Evolutionary conservation across 2,797 vertebrate species (phyloP).

Genomic region (Numenius phaeopus): DNA sequence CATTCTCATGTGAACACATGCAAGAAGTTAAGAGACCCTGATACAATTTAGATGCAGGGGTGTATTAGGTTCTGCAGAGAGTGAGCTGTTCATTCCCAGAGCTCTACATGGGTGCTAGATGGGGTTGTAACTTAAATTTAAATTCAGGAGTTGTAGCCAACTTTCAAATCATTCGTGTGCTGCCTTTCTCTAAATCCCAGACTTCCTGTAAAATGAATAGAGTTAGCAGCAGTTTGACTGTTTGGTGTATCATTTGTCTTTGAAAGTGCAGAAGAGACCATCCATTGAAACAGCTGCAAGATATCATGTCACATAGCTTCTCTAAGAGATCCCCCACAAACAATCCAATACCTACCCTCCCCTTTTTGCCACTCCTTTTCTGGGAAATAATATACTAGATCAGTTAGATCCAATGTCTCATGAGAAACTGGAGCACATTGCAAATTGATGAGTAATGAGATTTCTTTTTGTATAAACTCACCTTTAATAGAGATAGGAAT

Average conservation of each 20-base stretch:
- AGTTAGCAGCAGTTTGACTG: background rate
- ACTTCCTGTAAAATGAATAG: background rate
- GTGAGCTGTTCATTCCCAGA: background rate
- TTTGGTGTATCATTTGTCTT: background rate
- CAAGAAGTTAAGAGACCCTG: background rate
- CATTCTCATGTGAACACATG: background rate
- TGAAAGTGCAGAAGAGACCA: background rate
- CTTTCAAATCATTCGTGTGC: background rate
- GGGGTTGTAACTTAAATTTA: background rate
- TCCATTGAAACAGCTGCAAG: constrained; percentile 57
- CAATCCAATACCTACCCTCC: background rate
- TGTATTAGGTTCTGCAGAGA: background rate
- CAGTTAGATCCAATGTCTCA: background rate
- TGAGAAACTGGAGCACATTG: background rate
- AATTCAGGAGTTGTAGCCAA: background rate
- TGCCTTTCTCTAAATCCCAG: background rate
- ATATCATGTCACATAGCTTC: background rate
- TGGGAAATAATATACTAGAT: constrained; percentile 2
- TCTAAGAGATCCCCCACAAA: background rate
- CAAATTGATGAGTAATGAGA: background rate
- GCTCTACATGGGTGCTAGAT: background rate
- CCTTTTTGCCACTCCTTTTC: background rate
- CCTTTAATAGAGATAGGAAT: background rate
- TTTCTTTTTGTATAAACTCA: background rate
- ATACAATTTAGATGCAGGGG: background rate